phyloP scores from a whole-genome alignment of 2,888 invertebrate genomes.

The Cantharis rustica region DNA sequence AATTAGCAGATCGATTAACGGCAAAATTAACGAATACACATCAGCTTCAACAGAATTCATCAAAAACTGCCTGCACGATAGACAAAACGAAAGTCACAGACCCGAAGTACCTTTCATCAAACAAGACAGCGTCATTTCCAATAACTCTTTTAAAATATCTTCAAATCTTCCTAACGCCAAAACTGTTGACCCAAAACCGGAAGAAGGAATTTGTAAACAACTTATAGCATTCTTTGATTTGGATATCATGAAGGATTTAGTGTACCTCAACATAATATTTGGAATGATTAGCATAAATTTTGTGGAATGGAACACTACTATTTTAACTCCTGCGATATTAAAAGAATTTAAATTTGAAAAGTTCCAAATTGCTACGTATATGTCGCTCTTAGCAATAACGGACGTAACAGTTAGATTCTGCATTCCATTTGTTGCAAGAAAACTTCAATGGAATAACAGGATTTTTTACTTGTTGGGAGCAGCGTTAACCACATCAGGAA shows the following conservation, averaged over 20 bases:
- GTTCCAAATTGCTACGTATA: constrained; percentile 67
- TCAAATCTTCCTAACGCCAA: constrained; percentile 65
- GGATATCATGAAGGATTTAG: constrained; percentile 69
- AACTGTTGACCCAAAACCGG: constrained; percentile 67
- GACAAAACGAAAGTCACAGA: too few species aligned
- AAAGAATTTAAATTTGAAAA: constrained; percentile 67
- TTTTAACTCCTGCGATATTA: constrained; percentile 75
- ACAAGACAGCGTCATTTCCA: neutral
- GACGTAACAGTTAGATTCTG: constrained; percentile 70
- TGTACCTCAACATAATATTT: constrained; percentile 72
- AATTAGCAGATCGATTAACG: neutral
- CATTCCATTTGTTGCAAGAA: constrained; percentile 70
- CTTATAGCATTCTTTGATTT: constrained; percentile 71
- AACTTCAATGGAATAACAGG: constrained; percentile 72
- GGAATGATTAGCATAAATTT: constrained; percentile 74
- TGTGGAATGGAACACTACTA: constrained; percentile 73
- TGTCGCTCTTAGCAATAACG: constrained; percentile 70
- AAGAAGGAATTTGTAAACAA: constrained; percentile 64
- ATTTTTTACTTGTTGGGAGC: constrained; percentile 74
- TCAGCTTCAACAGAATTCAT: too few species aligned
- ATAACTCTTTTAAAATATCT: neutral
- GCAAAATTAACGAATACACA: too few species aligned
- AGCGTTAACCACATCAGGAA: constrained; percentile 67
- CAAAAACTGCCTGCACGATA: too few species aligned
- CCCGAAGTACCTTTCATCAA: neutral